These are phyloP conservation scores for Aphrophora alni DNA, from an alignment of 2,888 invertebrate genomes.

Conservation along the genomic window DNA sequence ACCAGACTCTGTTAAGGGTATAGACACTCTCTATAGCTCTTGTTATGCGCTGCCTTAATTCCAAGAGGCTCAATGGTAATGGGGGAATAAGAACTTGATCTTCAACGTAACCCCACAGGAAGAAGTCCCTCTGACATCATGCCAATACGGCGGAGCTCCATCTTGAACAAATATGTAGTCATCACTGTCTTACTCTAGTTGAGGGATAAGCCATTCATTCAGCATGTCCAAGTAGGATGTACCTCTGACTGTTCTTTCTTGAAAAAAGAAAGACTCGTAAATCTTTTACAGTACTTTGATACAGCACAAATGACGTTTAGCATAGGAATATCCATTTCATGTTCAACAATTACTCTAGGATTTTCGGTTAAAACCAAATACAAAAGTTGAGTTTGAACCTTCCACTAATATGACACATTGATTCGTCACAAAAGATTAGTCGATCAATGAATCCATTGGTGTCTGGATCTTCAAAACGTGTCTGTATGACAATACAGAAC, in stretches of 20 bases:
- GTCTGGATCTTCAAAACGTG: too few species aligned
- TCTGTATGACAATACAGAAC: too few species aligned
- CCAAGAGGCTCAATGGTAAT: background rate
- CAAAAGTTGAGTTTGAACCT: too few species aligned
- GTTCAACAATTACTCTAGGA: too few species aligned
- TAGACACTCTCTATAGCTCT: slow-evolving; percentile 7
- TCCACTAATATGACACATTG: too few species aligned
- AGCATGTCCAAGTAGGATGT: slow-evolving; percentile 24
- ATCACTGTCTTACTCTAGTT: slow-evolving; percentile 33
- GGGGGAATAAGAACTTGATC: background rate
- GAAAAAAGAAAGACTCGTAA: background rate
- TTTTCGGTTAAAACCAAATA: too few species aligned
- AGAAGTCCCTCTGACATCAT: slow-evolving; percentile 12
- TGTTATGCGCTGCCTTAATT: slow-evolving; percentile 3
- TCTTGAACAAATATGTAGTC: slow-evolving; percentile 33
- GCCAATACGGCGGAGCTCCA: slow-evolving; percentile 30
- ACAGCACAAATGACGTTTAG: background rate
- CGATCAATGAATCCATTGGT: too few species aligned
- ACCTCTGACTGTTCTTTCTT: background rate
- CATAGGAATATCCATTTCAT: too few species aligned
- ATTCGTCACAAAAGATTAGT: too few species aligned
- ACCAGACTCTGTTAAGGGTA: slow-evolving; percentile 14
- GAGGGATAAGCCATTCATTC: slow-evolving; percentile 29
- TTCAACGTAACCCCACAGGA: too few species aligned
- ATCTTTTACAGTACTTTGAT: slow-evolving; percentile 13